phyloP scores from a whole-genome alignment of 2,797 vertebrate species.

The Fistularia tabacaria region DNA sequence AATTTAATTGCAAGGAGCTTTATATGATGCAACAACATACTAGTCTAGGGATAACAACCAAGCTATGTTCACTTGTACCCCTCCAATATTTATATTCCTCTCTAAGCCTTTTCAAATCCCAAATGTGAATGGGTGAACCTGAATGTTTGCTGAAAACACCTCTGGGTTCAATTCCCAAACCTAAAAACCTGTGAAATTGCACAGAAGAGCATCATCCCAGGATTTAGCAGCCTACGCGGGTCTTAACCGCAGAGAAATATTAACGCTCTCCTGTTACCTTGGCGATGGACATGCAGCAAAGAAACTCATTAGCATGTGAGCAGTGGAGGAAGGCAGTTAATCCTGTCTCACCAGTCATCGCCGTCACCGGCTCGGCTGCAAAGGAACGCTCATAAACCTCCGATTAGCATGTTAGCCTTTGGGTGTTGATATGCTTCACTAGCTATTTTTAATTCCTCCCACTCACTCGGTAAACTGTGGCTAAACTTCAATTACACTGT shows the following conservation, averaged over 20 bases:
- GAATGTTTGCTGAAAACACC: too few relatives aligned
- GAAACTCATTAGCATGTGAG: conserved; percentile 18
- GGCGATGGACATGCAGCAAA: conserved; percentile 24
- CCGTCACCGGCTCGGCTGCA: neutral
- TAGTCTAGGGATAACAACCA: too few relatives aligned
- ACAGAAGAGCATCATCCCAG: conserved; percentile 4
- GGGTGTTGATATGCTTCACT: neutral
- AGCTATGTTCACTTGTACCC: too few relatives aligned
- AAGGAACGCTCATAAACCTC: conserved; percentile 9
- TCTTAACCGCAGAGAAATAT: conserved; percentile 26
- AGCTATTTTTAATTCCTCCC: conserved; percentile 8
- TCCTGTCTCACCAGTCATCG: neutral
- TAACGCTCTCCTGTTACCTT: conserved; percentile 50
- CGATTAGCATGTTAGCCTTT: conserved; percentile 19
- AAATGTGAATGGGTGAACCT: too few relatives aligned
- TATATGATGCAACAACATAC: too few relatives aligned
- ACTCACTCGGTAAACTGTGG: conserved; percentile 1
- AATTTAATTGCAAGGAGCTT: too few relatives aligned
- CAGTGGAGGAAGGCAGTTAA: conserved; percentile 22
- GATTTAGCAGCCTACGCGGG: conserved; percentile 8
- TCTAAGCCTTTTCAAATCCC: neutral
- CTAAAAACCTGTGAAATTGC: conserved; percentile 14
- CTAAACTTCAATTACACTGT: neutral
- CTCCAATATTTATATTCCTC: neutral
- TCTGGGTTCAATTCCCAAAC: too few relatives aligned